phyloP scores from a whole-genome alignment of 2,113 vertebrate genomes.

The Mormoops blainvillei region DNA sequence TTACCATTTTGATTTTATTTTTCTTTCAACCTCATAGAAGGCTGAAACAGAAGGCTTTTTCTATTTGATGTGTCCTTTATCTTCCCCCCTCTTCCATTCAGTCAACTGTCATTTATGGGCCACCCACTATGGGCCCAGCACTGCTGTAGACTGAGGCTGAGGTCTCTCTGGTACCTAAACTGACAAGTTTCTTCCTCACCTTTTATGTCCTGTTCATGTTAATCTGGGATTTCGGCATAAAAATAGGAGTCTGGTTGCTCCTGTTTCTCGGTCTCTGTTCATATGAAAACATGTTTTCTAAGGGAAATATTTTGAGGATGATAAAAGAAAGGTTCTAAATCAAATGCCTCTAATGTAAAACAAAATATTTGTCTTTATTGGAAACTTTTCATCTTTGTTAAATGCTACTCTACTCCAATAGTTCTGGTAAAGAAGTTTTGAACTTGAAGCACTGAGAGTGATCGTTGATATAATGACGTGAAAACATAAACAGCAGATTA shows the following conservation, averaged over 20 bases:
- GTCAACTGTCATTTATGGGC: background rate
- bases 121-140: fast-evolving
- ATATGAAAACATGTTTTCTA: background rate
- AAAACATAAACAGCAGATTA: background rate
- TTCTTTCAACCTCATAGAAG: background rate
- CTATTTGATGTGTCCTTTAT: background rate
- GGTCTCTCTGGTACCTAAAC: background rate
- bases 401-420: background rate
- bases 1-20: background rate
- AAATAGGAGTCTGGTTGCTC: background rate
- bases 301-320: background rate
- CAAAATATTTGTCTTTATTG: background rate
- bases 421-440: background rate
- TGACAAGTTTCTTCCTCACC: background rate
- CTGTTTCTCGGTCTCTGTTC: background rate
- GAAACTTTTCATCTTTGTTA: background rate
- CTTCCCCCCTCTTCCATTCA: background rate
- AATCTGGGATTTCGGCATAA: background rate
- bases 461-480: too few species aligned
- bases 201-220: background rate
- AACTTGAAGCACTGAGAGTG: background rate
- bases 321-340: background rate
- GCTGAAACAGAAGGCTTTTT: background rate
- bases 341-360: background rate
- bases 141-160: background rate